phyloP scores from a whole-genome alignment of 1,140 invertebrate genomes.

The Drosophila grimshawi region DNA sequence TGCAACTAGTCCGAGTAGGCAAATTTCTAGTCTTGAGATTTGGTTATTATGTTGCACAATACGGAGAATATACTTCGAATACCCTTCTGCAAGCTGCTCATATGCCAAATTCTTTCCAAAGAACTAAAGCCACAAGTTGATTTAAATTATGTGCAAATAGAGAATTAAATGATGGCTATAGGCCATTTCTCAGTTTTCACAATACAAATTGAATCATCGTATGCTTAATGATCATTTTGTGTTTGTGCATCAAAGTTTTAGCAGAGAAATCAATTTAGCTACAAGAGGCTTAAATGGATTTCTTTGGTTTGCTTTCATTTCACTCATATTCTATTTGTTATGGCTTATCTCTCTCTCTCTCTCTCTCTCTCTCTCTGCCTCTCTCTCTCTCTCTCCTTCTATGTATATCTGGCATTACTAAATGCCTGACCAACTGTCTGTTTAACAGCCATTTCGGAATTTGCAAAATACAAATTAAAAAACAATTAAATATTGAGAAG shows the following conservation, averaged over 20 bases:
- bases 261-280: conserved; percentile 28
- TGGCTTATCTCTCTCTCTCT: neutral
- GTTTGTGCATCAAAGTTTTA: conserved; percentile 15
- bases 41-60: too few species aligned
- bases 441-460: conserved; percentile 23
- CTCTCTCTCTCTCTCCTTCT: neutral
- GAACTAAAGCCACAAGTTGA: too few species aligned
- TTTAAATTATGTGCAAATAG: neutral
- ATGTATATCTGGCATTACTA: neutral
- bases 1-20: too few species aligned
- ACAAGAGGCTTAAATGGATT: conserved; percentile 28
- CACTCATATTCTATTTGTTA: neutral
- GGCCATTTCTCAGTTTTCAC: too few species aligned
- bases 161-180: conserved; percentile 4
- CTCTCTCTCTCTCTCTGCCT: neutral
- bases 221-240: conserved; percentile 1
- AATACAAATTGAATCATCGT: neutral
- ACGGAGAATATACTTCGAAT: too few species aligned
- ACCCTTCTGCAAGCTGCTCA: too few species aligned
- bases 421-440: conserved; percentile 25
- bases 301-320: neutral
- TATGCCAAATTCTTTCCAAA: too few species aligned
- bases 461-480: conserved; percentile 58
- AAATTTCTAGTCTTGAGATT: too few species aligned
- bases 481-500: conserved; percentile 49